Conservation (phyloP, 2,113 vertebrate genomes). For the Nothocercus julius region DNA sequence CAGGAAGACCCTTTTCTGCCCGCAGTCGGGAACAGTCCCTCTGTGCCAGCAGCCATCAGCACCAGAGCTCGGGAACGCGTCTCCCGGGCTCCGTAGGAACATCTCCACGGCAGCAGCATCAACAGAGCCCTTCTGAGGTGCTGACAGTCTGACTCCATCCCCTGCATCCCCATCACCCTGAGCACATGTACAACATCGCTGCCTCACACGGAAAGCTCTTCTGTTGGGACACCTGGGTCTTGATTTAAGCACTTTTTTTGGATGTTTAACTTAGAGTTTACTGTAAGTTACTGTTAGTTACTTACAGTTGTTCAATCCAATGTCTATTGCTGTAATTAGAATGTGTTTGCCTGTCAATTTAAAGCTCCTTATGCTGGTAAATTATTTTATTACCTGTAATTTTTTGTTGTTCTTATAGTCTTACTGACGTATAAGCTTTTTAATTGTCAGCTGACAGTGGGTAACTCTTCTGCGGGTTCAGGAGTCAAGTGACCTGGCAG, state of each 20-base stretch:
- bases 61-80: not conserved
- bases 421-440: not conserved
- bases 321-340: not conserved
- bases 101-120: not conserved
- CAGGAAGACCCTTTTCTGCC: not conserved
- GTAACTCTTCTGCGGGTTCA: not conserved
- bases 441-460: not conserved
- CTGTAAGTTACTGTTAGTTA: too few species aligned
- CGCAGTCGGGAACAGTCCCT: not conserved
- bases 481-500: not conserved
- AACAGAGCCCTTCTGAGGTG: not conserved
- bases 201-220: not conserved
- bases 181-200: not conserved
- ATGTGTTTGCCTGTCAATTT: not conserved
- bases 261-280: not conserved
- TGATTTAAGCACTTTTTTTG: not conserved
- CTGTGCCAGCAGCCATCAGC: not conserved
- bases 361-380: not conserved
- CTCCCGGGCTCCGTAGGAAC: not conserved
- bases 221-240: not conserved
- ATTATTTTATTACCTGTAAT: not conserved
- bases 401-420: not conserved
- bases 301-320: not conserved
- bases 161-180: not conserved
- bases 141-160: not conserved